These are phyloP conservation scores for Cryptoblepharus egeriae DNA, from an alignment of 2,797 vertebrate species.

Conservation along the genomic window DNA sequence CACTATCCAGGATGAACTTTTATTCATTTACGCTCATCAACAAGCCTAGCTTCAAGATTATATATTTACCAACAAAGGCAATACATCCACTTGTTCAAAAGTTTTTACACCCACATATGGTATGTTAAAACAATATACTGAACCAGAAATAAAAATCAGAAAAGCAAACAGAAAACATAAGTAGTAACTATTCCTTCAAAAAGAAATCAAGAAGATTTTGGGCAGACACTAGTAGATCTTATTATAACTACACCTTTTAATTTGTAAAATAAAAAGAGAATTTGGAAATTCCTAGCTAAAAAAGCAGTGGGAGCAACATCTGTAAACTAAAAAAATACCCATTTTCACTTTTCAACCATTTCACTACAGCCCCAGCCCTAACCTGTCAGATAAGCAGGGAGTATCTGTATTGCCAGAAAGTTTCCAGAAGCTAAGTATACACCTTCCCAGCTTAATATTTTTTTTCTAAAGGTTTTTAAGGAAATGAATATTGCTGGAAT, in stretches of 20 bases:
- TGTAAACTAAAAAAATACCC: no score
- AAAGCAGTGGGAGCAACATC: no score
- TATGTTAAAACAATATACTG: background rate
- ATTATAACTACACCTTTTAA: background rate
- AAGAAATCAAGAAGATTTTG: background rate
- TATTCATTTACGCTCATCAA: background rate
- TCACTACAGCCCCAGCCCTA: no score
- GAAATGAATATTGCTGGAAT: background rate
- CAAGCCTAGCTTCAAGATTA: background rate
- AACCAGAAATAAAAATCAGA: background rate
- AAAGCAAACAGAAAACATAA: background rate
- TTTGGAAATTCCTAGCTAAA: no score
- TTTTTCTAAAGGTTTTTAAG: background rate
- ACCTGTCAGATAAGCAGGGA: background rate
- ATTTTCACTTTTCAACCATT: no score
- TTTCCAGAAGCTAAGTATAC: background rate
- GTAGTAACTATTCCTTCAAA: background rate
- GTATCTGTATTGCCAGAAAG: no score
- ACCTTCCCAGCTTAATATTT: background rate
- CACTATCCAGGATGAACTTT: background rate
- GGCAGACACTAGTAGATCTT: background rate
- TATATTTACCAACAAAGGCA: background rate
- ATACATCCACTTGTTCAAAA: background rate
- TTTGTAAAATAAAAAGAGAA: no score
- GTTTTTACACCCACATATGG: background rate